phyloP scores from a whole-genome alignment of 2,113 vertebrate genomes.

The Cyprinodon brontotheroides region DNA sequence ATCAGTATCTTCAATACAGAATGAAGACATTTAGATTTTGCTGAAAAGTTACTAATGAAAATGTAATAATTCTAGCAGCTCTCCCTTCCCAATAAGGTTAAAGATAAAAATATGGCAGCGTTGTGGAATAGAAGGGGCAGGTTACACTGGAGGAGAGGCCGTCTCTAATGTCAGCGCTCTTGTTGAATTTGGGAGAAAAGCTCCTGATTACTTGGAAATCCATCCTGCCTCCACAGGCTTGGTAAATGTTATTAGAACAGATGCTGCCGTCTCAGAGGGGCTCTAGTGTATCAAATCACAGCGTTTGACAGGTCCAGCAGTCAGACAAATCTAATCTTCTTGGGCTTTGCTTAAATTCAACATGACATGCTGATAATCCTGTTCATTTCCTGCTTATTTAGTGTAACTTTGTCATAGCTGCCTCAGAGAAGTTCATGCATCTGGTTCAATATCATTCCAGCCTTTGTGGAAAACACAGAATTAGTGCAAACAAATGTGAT shows the following conservation, averaged over 20 bases:
- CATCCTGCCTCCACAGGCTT: constrained; percentile 40
- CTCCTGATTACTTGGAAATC: constrained; percentile 51
- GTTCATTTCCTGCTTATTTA: constrained; percentile 30
- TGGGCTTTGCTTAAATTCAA: constrained; percentile 24
- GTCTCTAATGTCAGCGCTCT: constrained; percentile 51
- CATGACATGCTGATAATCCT: constrained; percentile 47
- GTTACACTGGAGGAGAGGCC: constrained; percentile 58
- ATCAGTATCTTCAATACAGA: constrained; percentile 58
- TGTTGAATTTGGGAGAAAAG: constrained; percentile 62
- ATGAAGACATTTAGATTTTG: constrained; percentile 43
- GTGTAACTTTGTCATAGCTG: constrained; percentile 10
- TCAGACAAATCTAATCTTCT: constrained; percentile 47
- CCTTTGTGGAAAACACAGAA: background rate
- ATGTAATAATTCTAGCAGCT: constrained; percentile 62
- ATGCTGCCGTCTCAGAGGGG: constrained; percentile 41
- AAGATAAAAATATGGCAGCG: constrained; percentile 45
- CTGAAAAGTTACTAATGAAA: constrained; percentile 63
- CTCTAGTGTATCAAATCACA: constrained; percentile 51
- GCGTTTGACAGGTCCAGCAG: constrained; percentile 42
- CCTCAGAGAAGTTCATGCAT: background rate
- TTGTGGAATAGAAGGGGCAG: constrained; percentile 55
- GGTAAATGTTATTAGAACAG: constrained; percentile 60
- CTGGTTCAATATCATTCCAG: background rate
- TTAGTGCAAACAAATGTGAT: background rate
- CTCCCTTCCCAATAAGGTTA: constrained; percentile 56